Conservation (phyloP, 2,888 invertebrate genomes). For the Acholoe squamosa region DNA sequence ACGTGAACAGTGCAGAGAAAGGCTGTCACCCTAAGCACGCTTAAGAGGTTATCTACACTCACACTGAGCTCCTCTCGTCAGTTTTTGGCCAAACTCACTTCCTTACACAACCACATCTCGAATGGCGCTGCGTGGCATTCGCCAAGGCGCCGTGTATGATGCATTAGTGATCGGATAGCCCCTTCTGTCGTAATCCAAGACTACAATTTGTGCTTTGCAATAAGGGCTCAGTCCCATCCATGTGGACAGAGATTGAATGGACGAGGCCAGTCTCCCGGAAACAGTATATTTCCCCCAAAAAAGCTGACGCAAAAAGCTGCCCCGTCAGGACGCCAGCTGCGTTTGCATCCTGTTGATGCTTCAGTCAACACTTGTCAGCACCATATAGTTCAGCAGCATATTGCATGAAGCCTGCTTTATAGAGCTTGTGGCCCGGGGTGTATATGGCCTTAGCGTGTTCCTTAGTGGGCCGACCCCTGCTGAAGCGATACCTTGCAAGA, state of each 20-base stretch:
- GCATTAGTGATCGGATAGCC: slow-evolving; percentile 34
- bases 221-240: slow-evolving; percentile 14
- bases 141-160: slow-evolving; percentile 14
- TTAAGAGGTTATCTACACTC: neutral
- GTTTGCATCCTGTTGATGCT: too few species aligned
- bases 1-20: neutral
- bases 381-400: too few species aligned
- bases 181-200: slow-evolving; percentile 37
- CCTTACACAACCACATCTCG: neutral
- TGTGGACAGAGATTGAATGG: slow-evolving; percentile 1
- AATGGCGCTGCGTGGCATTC: slow-evolving; percentile 9
- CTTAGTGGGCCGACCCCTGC: too few species aligned
- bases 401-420: too few species aligned
- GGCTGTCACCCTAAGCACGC: slow-evolving; percentile 25
- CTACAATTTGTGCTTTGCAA: slow-evolving; percentile 49
- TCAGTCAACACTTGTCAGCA: too few species aligned
- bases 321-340: too few species aligned
- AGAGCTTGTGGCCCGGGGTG: too few species aligned
- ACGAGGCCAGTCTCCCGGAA: neutral
- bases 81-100: neutral
- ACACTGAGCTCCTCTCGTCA: slow-evolving; percentile 4
- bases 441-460: too few species aligned
- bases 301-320: neutral
- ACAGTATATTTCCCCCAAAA: neutral
- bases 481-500: too few species aligned